These are phyloP conservation scores for Diuraphis noxia DNA, from an alignment of 1,140 invertebrate genomes.

Conservation along the genomic window DNA sequence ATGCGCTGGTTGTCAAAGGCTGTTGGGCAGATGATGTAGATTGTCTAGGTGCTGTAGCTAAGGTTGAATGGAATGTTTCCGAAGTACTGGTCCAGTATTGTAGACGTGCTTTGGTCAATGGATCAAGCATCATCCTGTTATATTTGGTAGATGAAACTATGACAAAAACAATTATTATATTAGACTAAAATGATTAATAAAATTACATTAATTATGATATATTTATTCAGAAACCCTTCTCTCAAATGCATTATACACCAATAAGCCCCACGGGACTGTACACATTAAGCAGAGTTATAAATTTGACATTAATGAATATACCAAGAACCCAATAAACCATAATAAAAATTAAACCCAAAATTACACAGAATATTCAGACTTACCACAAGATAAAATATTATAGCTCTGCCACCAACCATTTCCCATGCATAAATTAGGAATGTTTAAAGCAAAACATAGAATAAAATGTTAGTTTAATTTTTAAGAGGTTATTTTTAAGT, in stretches of 20 bases:
- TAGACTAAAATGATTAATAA: neutral
- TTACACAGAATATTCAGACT: conserved; percentile 3
- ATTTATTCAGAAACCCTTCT: conserved; percentile 18
- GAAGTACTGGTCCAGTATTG: conserved; percentile 57
- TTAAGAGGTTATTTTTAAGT: conserved; percentile 20
- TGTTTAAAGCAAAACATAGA: conserved; percentile 43
- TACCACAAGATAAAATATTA: conserved; percentile 45
- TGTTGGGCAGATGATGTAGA: conserved; percentile 12
- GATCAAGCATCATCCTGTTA: conserved; percentile 52
- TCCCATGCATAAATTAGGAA: conserved; percentile 50
- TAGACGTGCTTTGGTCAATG: conserved; percentile 55
- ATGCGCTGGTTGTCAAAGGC: neutral
- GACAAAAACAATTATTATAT: conserved; percentile 23
- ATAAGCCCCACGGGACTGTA: conserved; percentile 28
- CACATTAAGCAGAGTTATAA: conserved; percentile 44
- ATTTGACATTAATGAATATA: neutral
- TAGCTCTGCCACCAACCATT: conserved; percentile 45
- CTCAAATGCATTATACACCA: conserved; percentile 41
- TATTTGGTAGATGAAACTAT: conserved; percentile 45
- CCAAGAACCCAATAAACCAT: neutral
- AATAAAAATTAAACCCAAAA: neutral
- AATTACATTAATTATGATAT: neutral
- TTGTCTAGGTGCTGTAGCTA: conserved; percentile 19
- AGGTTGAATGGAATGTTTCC: conserved; percentile 45
- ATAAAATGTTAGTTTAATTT: conserved; percentile 44